Conservation (phyloP, 53 echinoderm and acorn worm genomes). For the Patiria pectinifera region DNA sequence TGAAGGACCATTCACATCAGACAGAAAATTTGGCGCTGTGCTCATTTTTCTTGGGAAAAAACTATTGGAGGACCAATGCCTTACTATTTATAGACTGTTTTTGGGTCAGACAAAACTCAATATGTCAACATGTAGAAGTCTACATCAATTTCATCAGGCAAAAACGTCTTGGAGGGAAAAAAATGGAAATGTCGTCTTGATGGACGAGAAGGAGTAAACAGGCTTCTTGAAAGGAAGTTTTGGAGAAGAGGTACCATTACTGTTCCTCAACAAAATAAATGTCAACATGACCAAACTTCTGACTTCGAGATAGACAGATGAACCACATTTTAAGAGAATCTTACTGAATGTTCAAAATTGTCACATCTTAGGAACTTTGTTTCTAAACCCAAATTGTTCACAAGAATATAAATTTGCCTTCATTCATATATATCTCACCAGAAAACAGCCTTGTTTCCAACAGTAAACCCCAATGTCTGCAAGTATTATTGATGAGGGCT, state of each 20-base stretch:
- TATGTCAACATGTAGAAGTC: background rate
- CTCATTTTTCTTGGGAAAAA: background rate
- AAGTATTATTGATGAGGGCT: conserved; percentile 26
- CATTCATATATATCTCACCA: too few relatives aligned
- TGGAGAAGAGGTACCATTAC: background rate
- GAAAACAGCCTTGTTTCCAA: conserved; percentile 2
- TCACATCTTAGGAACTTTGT: background rate
- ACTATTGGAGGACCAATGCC: background rate
- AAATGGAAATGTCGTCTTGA: background rate
- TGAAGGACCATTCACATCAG: background rate
- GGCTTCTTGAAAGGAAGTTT: background rate
- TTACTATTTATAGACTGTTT: background rate
- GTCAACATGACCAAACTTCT: too few relatives aligned
- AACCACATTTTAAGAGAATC: background rate
- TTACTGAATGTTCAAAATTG: background rate
- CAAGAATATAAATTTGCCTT: too few relatives aligned
- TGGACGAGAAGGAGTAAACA: background rate
- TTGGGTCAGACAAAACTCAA: background rate
- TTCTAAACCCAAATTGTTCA: too few relatives aligned
- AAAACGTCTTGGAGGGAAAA: background rate
- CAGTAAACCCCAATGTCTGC: conserved; percentile 8
- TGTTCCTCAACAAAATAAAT: background rate
- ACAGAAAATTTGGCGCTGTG: background rate
- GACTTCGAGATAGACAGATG: too few relatives aligned
- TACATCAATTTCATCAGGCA: background rate